Percentiles rank a stretch among this genome's conserved stretches.
Evolutionary conservation across 2,113 vertebrate genomes (phyloP).

Genomic region (Nyctibius bracteatus): DNA sequence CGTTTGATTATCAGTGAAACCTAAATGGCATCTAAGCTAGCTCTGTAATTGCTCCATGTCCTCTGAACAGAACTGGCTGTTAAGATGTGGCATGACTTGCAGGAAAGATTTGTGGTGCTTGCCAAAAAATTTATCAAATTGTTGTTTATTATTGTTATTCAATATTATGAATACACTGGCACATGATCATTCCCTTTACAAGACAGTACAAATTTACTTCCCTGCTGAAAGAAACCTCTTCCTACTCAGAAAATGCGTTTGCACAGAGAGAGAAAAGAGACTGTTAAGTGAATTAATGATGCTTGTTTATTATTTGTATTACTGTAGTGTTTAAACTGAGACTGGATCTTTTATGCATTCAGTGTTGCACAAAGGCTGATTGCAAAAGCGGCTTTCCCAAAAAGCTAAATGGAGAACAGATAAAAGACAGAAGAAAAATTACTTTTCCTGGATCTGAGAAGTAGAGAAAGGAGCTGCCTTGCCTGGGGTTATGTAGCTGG

Average conservation of each 20-base stretch:
- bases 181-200: background rate
- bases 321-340: background rate
- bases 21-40: background rate
- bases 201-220: background rate
- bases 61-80: background rate
- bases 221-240: background rate
- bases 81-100: background rate
- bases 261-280: background rate
- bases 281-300: slow-evolving; percentile 16
- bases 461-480: background rate
- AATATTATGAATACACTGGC: background rate
- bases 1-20: background rate
- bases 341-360: background rate
- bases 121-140: background rate
- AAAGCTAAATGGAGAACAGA: background rate
- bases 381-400: background rate
- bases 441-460: background rate
- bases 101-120: background rate
- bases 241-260: background rate
- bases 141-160: background rate
- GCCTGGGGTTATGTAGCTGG: background rate
- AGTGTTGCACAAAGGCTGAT: background rate
- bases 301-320: slow-evolving; percentile 43
- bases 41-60: background rate
- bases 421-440: background rate